Evolutionary conservation across 2,888 invertebrate species (phyloP).

Genomic region (Tridacna gigas): DNA sequence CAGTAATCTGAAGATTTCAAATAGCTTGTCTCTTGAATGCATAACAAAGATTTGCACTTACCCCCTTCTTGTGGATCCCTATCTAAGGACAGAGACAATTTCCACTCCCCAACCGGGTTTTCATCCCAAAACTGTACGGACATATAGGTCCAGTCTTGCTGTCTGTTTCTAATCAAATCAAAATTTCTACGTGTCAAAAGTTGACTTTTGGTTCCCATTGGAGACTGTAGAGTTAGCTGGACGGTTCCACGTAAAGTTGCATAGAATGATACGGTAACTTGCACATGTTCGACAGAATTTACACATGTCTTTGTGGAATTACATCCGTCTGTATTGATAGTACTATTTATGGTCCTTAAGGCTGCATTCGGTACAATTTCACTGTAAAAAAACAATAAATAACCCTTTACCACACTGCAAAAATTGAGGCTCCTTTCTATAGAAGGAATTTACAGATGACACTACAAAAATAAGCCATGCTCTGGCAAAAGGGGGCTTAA

Average conservation of each 20-base stretch:
- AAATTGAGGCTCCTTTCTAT: too few species aligned
- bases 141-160: slow-evolving; percentile 50
- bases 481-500: too few species aligned
- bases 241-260: slow-evolving; percentile 36
- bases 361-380: slow-evolving; percentile 4
- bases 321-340: slow-evolving; percentile 30
- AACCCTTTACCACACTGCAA: too few species aligned
- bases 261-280: slow-evolving; percentile 23
- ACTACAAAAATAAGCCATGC: too few species aligned
- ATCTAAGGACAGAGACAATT: slow-evolving; percentile 33
- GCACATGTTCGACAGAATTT: slow-evolving; percentile 40
- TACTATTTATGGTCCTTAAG: background rate
- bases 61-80: slow-evolving; percentile 30
- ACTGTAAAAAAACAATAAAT: slow-evolving; percentile 3
- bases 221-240: slow-evolving; percentile 34
- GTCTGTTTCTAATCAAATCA: background rate
- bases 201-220: slow-evolving; percentile 31
- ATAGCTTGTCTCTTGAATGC: too few species aligned
- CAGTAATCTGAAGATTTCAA: too few species aligned
- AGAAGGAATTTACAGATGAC: too few species aligned
- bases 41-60: slow-evolving; percentile 1
- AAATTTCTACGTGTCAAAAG: slow-evolving; percentile 28
- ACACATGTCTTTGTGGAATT: slow-evolving; percentile 20
- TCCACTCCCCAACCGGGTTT: slow-evolving; percentile 51
- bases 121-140: slow-evolving; percentile 51